phyloP scores from a whole-genome alignment of 23 tunicate species.

The Halocynthia aurantium region DNA sequence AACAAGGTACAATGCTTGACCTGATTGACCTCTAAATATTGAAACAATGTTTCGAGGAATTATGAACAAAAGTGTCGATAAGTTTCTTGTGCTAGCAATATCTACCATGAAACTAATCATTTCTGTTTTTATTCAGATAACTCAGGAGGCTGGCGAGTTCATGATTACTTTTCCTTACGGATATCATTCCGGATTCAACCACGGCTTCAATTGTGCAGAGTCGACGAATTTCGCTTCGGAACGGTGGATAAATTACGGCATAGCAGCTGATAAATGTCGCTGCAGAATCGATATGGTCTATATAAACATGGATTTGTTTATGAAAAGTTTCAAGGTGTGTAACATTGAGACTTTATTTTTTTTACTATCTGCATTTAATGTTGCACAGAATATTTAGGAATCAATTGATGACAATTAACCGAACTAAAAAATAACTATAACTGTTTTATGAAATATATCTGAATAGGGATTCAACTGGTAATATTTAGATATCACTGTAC shows the following conservation, averaged over 20 bases:
- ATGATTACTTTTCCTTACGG: constrained; percentile 97
- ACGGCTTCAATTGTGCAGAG: constrained; percentile 95
- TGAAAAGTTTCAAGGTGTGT: constrained; percentile 67
- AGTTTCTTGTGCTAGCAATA: not conserved
- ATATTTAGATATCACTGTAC: not conserved
- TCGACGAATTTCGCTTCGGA: constrained; percentile 91
- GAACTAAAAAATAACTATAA: not conserved
- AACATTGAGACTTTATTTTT: not conserved
- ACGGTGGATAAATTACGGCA: constrained; percentile 88
- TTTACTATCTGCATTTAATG: not conserved
- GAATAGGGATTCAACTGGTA: not conserved
- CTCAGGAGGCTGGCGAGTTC: constrained; percentile 94
- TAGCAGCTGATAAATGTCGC: constrained; percentile 59
- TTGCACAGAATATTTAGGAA: not conserved
- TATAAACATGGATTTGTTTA: constrained; percentile 85
- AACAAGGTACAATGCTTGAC: constrained; percentile 38
- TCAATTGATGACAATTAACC: not conserved
- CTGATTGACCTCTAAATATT: not conserved
- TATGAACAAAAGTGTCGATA: not conserved
- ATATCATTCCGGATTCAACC: constrained; percentile 97
- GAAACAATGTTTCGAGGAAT: not conserved
- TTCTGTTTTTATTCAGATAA: constrained; percentile 31
- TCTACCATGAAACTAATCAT: not conserved
- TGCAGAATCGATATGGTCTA: constrained; percentile 75
- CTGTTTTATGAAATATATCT: not conserved